A percentile compares a stretch with the other conserved stretches of the same genome.
phyloP scores from a whole-genome alignment of 2,888 invertebrate species.

The Nephrotoma flavescens region DNA sequence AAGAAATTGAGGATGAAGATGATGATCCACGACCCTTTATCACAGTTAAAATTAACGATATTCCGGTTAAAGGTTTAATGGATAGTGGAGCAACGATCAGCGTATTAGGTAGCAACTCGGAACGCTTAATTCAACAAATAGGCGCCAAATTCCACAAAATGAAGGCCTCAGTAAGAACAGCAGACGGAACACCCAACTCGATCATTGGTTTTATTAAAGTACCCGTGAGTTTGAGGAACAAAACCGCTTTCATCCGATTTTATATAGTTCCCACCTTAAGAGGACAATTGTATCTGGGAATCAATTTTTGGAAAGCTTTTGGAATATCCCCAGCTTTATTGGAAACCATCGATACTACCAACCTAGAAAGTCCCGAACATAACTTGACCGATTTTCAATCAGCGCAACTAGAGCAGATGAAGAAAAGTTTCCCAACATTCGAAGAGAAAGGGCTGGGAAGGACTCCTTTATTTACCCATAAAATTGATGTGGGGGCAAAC shows the following conservation, averaged over 20 bases:
- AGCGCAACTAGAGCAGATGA: background rate
- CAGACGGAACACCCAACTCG: background rate
- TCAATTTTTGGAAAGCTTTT: conserved; percentile 10
- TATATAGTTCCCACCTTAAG: background rate
- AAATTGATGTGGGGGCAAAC: conserved; percentile 12
- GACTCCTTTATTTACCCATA: conserved; percentile 6
- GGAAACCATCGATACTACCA: background rate
- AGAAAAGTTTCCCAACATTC: background rate
- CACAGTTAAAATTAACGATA: background rate
- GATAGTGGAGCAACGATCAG: background rate
- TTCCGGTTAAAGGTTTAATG: background rate
- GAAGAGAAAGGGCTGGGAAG: background rate
- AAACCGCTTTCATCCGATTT: background rate
- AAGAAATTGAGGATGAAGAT: background rate
- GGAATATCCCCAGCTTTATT: conserved; percentile 1
- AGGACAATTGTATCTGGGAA: conserved; percentile 7
- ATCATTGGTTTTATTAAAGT: background rate
- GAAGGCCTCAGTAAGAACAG: background rate
- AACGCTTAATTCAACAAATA: background rate
- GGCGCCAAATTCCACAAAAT: background rate
- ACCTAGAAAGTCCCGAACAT: background rate
- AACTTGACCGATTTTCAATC: no score
- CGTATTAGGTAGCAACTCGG: background rate
- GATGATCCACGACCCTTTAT: background rate
- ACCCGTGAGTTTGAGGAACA: background rate